Evolutionary conservation across 2,113 vertebrate genomes (phyloP).

Genomic region (Mixornis gularis): DNA sequence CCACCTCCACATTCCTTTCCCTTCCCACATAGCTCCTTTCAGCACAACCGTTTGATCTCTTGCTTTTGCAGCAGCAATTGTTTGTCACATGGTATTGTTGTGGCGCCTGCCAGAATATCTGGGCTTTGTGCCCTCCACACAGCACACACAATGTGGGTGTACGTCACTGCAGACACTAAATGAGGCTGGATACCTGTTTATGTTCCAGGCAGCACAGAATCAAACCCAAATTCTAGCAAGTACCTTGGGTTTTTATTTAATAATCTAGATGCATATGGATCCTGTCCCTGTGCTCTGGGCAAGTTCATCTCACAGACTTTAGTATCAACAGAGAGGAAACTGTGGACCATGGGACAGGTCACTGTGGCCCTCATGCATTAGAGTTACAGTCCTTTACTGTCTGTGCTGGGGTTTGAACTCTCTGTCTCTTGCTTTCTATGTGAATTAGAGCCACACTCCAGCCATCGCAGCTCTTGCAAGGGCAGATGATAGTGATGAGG

Average conservation of each 20-base stretch:
- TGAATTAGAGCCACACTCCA: conserved; percentile 14
- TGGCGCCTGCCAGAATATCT: not conserved
- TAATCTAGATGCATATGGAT: not conserved
- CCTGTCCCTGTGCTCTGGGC: not conserved
- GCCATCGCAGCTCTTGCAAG: not conserved
- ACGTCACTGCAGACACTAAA: not conserved
- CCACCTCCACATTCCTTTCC: not conserved
- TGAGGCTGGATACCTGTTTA: not conserved
- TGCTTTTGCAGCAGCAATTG: not conserved
- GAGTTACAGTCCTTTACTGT: not conserved
- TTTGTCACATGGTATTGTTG: not conserved
- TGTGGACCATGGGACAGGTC: not conserved
- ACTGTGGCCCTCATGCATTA: not conserved
- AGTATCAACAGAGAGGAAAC: not conserved
- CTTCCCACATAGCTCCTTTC: not conserved
- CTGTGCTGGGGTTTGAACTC: not conserved
- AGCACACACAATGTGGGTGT: not conserved
- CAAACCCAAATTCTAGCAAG: not conserved
- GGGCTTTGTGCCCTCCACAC: not conserved
- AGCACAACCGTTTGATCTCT: not conserved
- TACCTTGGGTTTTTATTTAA: not conserved
- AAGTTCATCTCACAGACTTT: not conserved
- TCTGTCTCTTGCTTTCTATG: not conserved
- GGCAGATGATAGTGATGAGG: conserved; percentile 75
- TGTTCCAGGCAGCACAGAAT: not conserved